Evolutionary conservation across 2,888 invertebrate species (phyloP).

Genomic region (Eustalomyia histrio): DNA sequence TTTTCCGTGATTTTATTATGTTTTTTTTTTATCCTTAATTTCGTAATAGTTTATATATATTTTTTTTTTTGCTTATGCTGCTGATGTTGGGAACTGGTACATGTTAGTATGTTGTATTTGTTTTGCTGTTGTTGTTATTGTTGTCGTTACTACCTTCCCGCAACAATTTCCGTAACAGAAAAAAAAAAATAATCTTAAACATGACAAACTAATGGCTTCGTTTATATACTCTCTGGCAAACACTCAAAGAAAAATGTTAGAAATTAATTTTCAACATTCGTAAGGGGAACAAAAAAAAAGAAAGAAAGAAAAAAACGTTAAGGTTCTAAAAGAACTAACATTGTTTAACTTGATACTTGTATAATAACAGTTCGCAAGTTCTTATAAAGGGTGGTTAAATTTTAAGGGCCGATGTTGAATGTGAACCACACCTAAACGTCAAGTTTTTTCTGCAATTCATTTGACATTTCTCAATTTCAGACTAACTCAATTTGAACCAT

Average conservation of each 20-base stretch:
- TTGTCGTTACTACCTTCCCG: conserved; percentile 11
- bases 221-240: not conserved
- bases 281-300: too few relatives aligned
- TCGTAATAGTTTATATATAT: conserved; percentile 27
- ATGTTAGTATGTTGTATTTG: not conserved
- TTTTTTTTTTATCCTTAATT: conserved; percentile 38
- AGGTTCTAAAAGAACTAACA: too few relatives aligned
- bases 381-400: too few relatives aligned
- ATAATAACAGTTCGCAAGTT: too few relatives aligned
- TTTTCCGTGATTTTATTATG: conserved; percentile 53
- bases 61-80: not conserved
- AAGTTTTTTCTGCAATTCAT: too few relatives aligned
- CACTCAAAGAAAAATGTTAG: not conserved
- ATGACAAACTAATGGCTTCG: conserved; percentile 14
- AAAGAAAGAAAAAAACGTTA: too few relatives aligned
- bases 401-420: too few relatives aligned
- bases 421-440: too few relatives aligned
- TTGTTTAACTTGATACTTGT: too few relatives aligned
- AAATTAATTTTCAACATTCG: not conserved
- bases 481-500: too few relatives aligned
- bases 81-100: not conserved
- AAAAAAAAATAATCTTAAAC: conserved; percentile 16
- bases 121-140: not conserved
- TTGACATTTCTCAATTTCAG: too few relatives aligned
- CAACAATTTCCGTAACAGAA: conserved; percentile 41